Evolutionary conservation across 1,140 invertebrate species (phyloP).

Genomic region (Caenorhabditis briggsae): DNA sequence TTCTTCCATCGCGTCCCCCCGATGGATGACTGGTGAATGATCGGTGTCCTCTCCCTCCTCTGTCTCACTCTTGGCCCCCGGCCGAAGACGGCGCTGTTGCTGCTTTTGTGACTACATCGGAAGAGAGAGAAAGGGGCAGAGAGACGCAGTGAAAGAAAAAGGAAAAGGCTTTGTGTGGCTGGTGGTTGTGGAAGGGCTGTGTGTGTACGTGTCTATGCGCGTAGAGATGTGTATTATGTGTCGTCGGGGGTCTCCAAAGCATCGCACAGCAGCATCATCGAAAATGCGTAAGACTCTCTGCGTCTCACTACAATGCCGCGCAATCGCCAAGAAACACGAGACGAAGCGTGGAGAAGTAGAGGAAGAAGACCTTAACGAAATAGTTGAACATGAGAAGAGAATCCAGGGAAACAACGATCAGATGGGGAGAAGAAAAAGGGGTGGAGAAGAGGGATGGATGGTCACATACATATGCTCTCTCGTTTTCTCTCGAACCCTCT

Average conservation of each 20-base stretch:
- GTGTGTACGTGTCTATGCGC: neutral
- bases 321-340: neutral
- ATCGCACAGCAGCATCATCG: neutral
- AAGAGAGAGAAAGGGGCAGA: neutral
- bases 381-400: neutral
- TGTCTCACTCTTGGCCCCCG: too few species aligned
- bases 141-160: conserved; percentile 9
- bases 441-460: neutral
- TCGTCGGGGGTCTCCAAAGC: neutral
- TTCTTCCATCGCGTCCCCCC: too few species aligned
- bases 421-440: neutral
- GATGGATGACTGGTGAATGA: conserved; percentile 49
- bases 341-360: neutral
- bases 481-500: neutral
- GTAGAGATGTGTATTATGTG: conserved; percentile 29
- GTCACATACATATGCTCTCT: conserved; percentile 3
- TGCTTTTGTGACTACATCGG: too few species aligned
- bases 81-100: neutral
- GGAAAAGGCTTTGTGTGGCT: conserved; percentile 26
- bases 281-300: conserved; percentile 12
- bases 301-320: neutral
- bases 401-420: too few species aligned
- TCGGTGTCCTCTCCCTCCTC: neutral
- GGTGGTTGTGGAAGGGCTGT: neutral
- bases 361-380: neutral